phyloP scores from a whole-genome alignment of 2,888 invertebrate genomes.

The Eurytoma adleriae region DNA sequence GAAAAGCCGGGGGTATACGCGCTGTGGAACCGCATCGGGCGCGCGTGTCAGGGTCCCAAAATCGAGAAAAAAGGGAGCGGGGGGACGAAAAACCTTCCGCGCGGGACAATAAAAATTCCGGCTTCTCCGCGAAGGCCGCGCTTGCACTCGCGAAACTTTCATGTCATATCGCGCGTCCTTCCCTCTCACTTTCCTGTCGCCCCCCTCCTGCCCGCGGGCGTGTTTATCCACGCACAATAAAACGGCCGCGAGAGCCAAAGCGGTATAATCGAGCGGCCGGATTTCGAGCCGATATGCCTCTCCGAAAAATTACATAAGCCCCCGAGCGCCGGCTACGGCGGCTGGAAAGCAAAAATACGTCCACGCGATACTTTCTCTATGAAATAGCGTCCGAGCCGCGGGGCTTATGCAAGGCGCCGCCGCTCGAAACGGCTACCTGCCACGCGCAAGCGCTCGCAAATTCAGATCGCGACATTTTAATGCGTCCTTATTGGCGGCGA shows the following conservation, averaged over 20 bases:
- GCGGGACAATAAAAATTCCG: slow-evolving; percentile 30
- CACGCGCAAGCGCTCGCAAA: slow-evolving; percentile 59
- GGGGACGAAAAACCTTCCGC: background rate
- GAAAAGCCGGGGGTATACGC: background rate
- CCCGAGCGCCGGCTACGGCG: background rate
- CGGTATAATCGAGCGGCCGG: slow-evolving; percentile 22
- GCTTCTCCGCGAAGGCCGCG: slow-evolving; percentile 39
- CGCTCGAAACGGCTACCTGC: slow-evolving; percentile 60
- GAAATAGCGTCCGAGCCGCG: slow-evolving; percentile 67
- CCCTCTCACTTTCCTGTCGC: slow-evolving; percentile 51
- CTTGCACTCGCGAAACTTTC: slow-evolving; percentile 42
- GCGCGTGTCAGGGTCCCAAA: background rate
- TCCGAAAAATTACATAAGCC: slow-evolving; percentile 48
- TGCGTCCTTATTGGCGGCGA: background rate
- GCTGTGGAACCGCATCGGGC: no score
- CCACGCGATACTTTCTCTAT: slow-evolving; percentile 73
- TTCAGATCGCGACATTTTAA: slow-evolving; percentile 24
- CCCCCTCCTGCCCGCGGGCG: no score
- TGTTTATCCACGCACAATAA: background rate
- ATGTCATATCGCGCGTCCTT: slow-evolving; percentile 49
- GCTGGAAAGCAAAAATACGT: slow-evolving; percentile 51
- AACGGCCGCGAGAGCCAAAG: slow-evolving; percentile 1
- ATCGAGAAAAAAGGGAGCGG: background rate
- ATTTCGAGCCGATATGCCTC: slow-evolving; percentile 30
- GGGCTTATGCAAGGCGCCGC: slow-evolving; percentile 69